Base-by-base conservation (phyloP, 2,888 invertebrate species). In the Noctua fimbriata region DNA sequence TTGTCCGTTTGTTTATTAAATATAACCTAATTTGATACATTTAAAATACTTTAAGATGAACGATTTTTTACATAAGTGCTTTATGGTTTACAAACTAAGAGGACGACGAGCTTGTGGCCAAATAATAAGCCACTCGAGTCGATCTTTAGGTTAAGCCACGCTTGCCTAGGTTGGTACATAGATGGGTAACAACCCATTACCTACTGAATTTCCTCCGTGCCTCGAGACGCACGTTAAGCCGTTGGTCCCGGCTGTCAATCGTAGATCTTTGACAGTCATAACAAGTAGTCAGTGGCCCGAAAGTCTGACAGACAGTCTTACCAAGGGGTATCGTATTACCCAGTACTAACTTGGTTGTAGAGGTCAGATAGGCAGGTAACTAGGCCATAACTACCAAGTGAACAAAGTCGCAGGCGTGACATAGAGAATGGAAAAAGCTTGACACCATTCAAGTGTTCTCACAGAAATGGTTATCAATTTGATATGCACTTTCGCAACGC, bases 401-500 rank as follows among this genome's bases (percentile, higher is more conserved):
- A 72, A 28, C 32, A 71, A 72, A 83, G 14, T 65, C n/a, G 16
- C 18, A 49, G 49, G 16, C 6, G 16, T 41, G 65, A 74, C 7
- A 41, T 70, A 69, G 28, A n/a, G 44, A 28, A 14, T 28, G n/a
- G 1, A n/a, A 70, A 80, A 80, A n/a, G 41, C 16, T 7, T 82
- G 81, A 76, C 60, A 52, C 28, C 60, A 69, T 58, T 86, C 36
- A 21, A 52, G 14, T 24, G 65, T 75, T 79, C 55, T 73, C 80
- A 58, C 67, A 79, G 1, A 44, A 66, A n/a, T 28, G 49, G 16
- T 84, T 87, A 85, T 84, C 85, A 44, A n/a, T 67, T 41, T 69
- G 85, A 77, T 73, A 75, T 88, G 80, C 78, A 85, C 69, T 87
- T 86, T 85, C 86, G 75, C 49, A 80, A 83, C 21, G 58, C 55